A percentile compares a stretch with the other conserved stretches of the same genome.
Evolutionary conservation across 2,888 invertebrate genomes (phyloP).

Genomic region (Tricholauxania praeusta): DNA sequence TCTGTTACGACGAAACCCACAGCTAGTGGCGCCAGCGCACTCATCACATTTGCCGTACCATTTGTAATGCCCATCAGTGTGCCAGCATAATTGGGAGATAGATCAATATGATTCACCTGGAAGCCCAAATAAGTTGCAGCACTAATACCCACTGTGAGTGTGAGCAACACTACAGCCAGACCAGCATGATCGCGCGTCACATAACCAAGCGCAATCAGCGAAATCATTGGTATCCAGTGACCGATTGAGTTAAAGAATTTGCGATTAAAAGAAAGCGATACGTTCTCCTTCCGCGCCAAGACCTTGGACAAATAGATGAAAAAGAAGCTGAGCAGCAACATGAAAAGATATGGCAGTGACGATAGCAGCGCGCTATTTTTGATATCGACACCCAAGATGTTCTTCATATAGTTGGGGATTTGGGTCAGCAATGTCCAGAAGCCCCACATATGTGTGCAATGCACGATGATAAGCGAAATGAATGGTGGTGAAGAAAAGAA

Average conservation of each 20-base stretch:
- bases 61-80: conserved; percentile 89
- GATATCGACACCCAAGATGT: conserved; percentile 79
- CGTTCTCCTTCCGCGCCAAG: conserved; percentile 56
- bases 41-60: conserved; percentile 81
- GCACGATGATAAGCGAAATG: conserved; percentile 80
- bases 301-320: conserved; percentile 78
- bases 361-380: conserved; percentile 78
- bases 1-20: conserved; percentile 78
- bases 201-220: conserved; percentile 74
- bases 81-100: conserved; percentile 87
- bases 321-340: conserved; percentile 79
- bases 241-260: conserved; percentile 73
- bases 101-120: conserved; percentile 86
- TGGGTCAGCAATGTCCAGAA: conserved; percentile 87
- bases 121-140: conserved; percentile 83
- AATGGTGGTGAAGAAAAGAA: conserved; percentile 83
- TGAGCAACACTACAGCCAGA: conserved; percentile 75
- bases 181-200: conserved; percentile 62
- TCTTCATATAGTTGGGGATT: conserved; percentile 83
- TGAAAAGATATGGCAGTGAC: conserved; percentile 79
- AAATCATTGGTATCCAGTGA: conserved; percentile 77
- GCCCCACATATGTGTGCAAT: conserved; percentile 82
- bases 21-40: conserved; percentile 81
- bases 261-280: conserved; percentile 65
- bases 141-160: conserved; percentile 81